A percentile compares a stretch with the other conserved stretches of the same genome.
Conservation (phyloP, 2,888 invertebrate species). For the Pedicia rivosa region DNA sequence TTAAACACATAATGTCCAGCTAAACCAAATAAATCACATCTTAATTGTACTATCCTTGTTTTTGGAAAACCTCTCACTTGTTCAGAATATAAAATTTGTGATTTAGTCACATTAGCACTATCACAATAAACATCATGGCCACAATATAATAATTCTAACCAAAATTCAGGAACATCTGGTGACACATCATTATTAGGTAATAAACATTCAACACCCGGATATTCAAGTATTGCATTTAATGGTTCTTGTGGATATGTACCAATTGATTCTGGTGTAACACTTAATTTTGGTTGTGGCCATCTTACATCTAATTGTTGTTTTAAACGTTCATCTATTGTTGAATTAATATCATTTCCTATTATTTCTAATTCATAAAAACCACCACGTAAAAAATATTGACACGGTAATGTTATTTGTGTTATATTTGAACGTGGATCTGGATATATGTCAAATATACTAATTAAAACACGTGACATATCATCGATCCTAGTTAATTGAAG, state of each 20-base stretch:
- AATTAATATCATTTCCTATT: slow-evolving; percentile 13
- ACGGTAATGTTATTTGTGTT: slow-evolving; percentile 41
- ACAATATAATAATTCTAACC: slow-evolving; percentile 66
- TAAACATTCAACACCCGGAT: slow-evolving; percentile 52
- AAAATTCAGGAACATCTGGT: slow-evolving; percentile 47
- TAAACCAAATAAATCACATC: slow-evolving; percentile 67
- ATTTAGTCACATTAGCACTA: slow-evolving; percentile 34
- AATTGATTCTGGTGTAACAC: slow-evolving; percentile 57
- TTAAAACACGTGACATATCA: slow-evolving; percentile 22
- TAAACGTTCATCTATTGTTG: slow-evolving; percentile 22
- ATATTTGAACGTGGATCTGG: slow-evolving; percentile 18
- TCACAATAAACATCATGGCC: slow-evolving; percentile 60
- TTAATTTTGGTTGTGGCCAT: slow-evolving; percentile 62
- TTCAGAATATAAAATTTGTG: slow-evolving; percentile 58
- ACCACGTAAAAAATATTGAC: slow-evolving; percentile 57
- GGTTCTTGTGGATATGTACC: slow-evolving; percentile 64
- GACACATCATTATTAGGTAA: slow-evolving; percentile 19
- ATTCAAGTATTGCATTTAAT: slow-evolving; percentile 57
- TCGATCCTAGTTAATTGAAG: slow-evolving; percentile 35
- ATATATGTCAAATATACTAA: slow-evolving; percentile 16
- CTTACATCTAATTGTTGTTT: slow-evolving; percentile 50
- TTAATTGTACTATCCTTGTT: slow-evolving; percentile 47
- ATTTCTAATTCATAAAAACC: slow-evolving; percentile 44
- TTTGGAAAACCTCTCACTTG: slow-evolving; percentile 58
- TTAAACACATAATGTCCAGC: slow-evolving; percentile 68